These are phyloP conservation scores for Hipparchia sbordonii DNA, from an alignment of 2,888 invertebrate species.

Conservation along the genomic window DNA sequence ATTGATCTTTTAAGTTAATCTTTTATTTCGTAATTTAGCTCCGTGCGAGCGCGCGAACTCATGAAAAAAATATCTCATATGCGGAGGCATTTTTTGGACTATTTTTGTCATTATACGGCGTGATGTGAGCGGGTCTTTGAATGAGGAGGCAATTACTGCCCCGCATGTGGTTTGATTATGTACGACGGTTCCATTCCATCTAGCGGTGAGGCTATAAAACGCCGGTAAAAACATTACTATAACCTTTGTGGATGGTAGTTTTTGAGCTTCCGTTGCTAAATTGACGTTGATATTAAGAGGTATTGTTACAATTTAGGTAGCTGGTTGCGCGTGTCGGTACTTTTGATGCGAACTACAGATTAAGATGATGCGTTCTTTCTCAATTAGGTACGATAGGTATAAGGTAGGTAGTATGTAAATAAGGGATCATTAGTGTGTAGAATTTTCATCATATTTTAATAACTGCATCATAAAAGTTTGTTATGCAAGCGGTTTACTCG, in stretches of 20 bases:
- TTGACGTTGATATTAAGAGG: slow-evolving; percentile 70
- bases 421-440: slow-evolving; percentile 40
- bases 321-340: slow-evolving; percentile 38
- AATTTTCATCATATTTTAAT: slow-evolving; percentile 33
- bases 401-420: slow-evolving; percentile 28
- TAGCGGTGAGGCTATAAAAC: slow-evolving; percentile 71
- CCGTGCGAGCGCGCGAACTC: slow-evolving; percentile 77
- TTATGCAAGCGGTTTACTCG: slow-evolving; percentile 45
- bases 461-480: slow-evolving; percentile 41
- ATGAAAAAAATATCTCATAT: slow-evolving; percentile 80
- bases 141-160: slow-evolving; percentile 81
- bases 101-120: slow-evolving; percentile 83
- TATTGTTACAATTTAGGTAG: slow-evolving; percentile 66
- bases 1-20: slow-evolving; percentile 84
- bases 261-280: slow-evolving; percentile 80
- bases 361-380: not conserved
- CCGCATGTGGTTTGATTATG: slow-evolving; percentile 83
- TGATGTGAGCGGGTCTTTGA: slow-evolving; percentile 81
- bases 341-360: slow-evolving; percentile 45
- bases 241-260: slow-evolving; percentile 69
- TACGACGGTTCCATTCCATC: slow-evolving; percentile 73
- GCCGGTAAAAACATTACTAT: slow-evolving; percentile 75
- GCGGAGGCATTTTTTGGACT: slow-evolving; percentile 80
- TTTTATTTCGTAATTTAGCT: slow-evolving; percentile 83
- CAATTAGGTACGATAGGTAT: not conserved